phyloP scores from a whole-genome alignment of 2,113 vertebrate genomes.

The Beaufortia kweichowensis region DNA sequence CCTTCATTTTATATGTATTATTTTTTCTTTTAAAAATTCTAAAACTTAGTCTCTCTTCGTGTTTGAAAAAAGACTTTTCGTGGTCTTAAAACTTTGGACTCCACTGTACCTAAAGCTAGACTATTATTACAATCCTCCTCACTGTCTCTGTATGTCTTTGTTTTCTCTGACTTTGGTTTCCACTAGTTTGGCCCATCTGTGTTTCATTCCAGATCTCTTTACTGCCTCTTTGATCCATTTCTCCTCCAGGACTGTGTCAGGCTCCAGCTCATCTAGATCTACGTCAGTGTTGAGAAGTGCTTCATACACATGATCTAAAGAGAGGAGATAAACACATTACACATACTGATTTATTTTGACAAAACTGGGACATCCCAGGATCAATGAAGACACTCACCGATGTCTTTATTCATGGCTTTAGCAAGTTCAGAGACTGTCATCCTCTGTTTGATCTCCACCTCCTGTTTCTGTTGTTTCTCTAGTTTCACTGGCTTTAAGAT shows the following conservation, averaged over 20 bases:
- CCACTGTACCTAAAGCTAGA: no score
- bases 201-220: slow-evolving; percentile 87
- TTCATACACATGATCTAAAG: slow-evolving; percentile 83
- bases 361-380: no score
- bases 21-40: no score
- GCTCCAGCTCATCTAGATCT: slow-evolving; percentile 76
- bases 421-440: slow-evolving; percentile 82
- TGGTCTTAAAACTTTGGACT: no score
- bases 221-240: slow-evolving; percentile 83
- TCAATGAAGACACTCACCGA: slow-evolving; percentile 66
- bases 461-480: slow-evolving; percentile 67
- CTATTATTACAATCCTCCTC: slow-evolving; percentile 11
- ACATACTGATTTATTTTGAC: background rate
- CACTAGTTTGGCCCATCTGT: slow-evolving; percentile 80
- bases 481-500: slow-evolving; percentile 53
- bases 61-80: no score
- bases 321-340: slow-evolving; percentile 14
- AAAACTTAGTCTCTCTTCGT: no score
- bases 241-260: slow-evolving; percentile 75
- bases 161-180: slow-evolving; percentile 75
- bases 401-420: slow-evolving; percentile 80
- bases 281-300: slow-evolving; percentile 78
- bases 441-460: slow-evolving; percentile 78
- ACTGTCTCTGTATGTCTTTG: slow-evolving; percentile 83
- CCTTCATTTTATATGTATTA: no score